A percentile compares a stretch with the other conserved stretches of the same genome.
Conservation (phyloP, 2,113 vertebrate species). For the Engraulis encrasicolus region DNA sequence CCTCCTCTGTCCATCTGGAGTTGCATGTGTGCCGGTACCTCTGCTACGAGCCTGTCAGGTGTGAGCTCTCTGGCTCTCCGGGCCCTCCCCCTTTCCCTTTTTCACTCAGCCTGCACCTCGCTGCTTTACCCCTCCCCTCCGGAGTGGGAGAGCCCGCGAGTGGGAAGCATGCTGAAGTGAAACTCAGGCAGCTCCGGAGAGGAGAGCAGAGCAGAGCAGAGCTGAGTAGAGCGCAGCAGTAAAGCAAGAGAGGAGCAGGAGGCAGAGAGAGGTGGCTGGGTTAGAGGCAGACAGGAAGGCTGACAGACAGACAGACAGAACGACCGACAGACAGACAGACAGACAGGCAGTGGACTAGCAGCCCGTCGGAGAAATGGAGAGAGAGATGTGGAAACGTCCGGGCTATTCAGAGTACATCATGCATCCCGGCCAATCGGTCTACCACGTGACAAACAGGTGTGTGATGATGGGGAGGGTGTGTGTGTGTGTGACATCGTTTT, state of each 20-base stretch:
- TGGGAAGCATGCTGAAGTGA: slow-evolving; percentile 76
- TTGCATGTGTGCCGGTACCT: neutral
- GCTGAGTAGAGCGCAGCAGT: too few relatives aligned
- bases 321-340: too few relatives aligned
- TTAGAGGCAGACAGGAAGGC: too few relatives aligned
- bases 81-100: neutral
- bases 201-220: slow-evolving; percentile 61
- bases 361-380: slow-evolving; percentile 60
- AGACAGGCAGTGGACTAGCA: slow-evolving; percentile 54
- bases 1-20: neutral
- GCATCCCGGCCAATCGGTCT: slow-evolving; percentile 76
- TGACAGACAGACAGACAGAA: neutral
- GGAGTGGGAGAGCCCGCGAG: slow-evolving; percentile 51
- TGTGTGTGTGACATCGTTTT: slow-evolving; percentile 50
- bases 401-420: slow-evolving; percentile 74
- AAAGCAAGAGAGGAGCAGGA: slow-evolving; percentile 14
- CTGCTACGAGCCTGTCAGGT: neutral
- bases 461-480: slow-evolving; percentile 63
- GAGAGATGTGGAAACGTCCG: slow-evolving; percentile 79
- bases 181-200: slow-evolving; percentile 65
- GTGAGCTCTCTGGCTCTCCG: slow-evolving; percentile 13
- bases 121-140: slow-evolving; percentile 3
- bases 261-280: neutral
- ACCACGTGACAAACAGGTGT: slow-evolving; percentile 84
- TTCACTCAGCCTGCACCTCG: neutral